A percentile compares a stretch with the other conserved stretches of the same genome.
These are phyloP conservation scores for Geopemphigus sp. DNA, from an alignment of 1,140 invertebrate species.

Conservation along the genomic window DNA sequence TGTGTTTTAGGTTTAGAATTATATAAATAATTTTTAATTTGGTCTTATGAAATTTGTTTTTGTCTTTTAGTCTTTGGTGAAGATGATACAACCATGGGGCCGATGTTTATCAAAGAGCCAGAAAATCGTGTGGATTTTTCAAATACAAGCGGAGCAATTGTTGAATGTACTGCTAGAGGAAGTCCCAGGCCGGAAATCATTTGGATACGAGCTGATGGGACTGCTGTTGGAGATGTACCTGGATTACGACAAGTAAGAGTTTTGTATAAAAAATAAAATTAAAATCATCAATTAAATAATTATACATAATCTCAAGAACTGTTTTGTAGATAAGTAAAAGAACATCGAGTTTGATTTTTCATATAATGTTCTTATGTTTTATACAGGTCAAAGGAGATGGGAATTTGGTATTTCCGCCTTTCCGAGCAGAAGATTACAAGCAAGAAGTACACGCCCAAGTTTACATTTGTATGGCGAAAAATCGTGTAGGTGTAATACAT, in stretches of 20 bases:
- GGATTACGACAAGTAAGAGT: constrained; percentile 73
- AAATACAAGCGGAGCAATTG: constrained; percentile 87
- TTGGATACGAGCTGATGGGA: constrained; percentile 84
- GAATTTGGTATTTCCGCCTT: constrained; percentile 89
- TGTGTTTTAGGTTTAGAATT: background rate
- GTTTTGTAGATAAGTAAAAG: no score
- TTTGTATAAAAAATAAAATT: background rate
- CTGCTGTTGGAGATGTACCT: constrained; percentile 82
- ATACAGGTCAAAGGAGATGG: constrained; percentile 61
- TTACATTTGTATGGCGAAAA: constrained; percentile 86
- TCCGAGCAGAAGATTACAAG: constrained; percentile 86
- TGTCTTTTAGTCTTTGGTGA: constrained; percentile 57
- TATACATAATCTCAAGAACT: no score
- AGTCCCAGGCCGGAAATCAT: constrained; percentile 87
- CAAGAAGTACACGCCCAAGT: constrained; percentile 91
- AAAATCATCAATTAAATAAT: background rate
- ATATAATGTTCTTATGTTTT: background rate
- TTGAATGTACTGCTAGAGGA: constrained; percentile 88
- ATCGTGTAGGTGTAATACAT: constrained; percentile 83
- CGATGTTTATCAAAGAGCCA: constrained; percentile 88
- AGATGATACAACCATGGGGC: constrained; percentile 75
- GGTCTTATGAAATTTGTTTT: background rate
- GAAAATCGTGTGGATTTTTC: constrained; percentile 88
- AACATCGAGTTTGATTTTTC: no score
- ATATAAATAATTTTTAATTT: background rate